A percentile compares a stretch with the other conserved stretches of the same genome.
Evolutionary conservation across 2,797 vertebrate species (phyloP).

Genomic region (Mormyrus hasselquistii): DNA sequence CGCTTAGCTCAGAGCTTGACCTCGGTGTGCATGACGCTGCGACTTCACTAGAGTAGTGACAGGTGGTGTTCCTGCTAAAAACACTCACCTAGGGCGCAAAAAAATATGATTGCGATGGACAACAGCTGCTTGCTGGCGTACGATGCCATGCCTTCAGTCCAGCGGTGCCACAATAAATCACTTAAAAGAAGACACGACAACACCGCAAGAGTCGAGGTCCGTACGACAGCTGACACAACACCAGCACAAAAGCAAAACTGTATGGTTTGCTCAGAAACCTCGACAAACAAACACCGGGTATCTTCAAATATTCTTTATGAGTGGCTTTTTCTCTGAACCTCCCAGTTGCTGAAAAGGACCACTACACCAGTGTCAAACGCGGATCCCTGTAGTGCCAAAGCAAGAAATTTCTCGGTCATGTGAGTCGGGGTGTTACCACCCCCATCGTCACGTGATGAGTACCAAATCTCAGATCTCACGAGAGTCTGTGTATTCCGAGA

Average conservation of each 20-base stretch:
- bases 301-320: neutral
- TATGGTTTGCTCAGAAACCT: neutral
- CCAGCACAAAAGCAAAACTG: neutral
- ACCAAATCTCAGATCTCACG: neutral
- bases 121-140: neutral
- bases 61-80: slow-evolving; percentile 20
- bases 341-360: neutral
- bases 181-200: slow-evolving; percentile 1
- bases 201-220: neutral
- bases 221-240: neutral
- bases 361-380: neutral
- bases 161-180: slow-evolving; percentile 18
- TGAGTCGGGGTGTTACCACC: slow-evolving; percentile 45
- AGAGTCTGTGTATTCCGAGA: neutral
- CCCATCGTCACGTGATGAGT: slow-evolving; percentile 53
- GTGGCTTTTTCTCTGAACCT: neutral
- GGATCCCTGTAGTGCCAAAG: slow-evolving; percentile 15
- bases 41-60: neutral
- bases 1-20: neutral
- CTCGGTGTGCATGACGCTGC: slow-evolving; percentile 14
- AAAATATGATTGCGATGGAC: slow-evolving; percentile 33
- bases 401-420: slow-evolving; percentile 47
- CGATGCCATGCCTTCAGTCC: slow-evolving; percentile 44
- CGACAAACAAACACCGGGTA: neutral
- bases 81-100: slow-evolving; percentile 54